Base-by-base conservation (phyloP, 2,888 invertebrate genomes). In the Nudaria mundana region DNA sequence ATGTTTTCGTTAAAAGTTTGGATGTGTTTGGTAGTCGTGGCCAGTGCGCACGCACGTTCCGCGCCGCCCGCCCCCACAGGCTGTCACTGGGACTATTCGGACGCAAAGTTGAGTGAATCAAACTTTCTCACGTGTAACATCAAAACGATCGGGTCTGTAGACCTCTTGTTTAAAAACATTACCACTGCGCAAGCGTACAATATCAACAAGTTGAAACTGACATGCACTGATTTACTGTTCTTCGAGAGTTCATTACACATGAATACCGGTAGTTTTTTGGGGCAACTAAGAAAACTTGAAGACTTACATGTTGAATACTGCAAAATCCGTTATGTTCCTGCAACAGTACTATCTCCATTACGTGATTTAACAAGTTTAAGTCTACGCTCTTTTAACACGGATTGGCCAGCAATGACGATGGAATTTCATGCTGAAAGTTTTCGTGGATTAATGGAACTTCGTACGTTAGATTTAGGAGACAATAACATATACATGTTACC, bases 361-460 rank as follows among this genome's bases (percentile, higher is more conserved):
- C 90, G 91, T 62, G 92, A 93, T 73, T 88, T 96, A 37, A 91
- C 91, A 24, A 91, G 91, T 65, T 84, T 96, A 43, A 91, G 92
- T 29, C 73, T 96, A 44, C 91, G 93, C 43, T 94, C 94, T 23
- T 93, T 92, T 71, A 94, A 94, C 74, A 92, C 92, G 31, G 94
- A 94, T 71, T 94, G 94, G 94, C 93, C 94, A 23, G 91, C 93
- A 18, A 93, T 94, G 92, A 93, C 93, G 52, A 93, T 94, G 92
- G 94, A 94, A 68, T 88, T 95, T 52, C 92, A 93, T 65, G 90
- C 92, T 32, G 93, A 94, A 74, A 93, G 94, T 71, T 92, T 95
- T 56, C 89, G 93, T 52, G 92, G 94, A 24, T 81, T 95, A 58
- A 90, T 91, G 66, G 92, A 92, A 70, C 86, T 95, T 33, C 89